phyloP scores from a whole-genome alignment of 2,113 vertebrate species.

The Pelodiscus sinensis region DNA sequence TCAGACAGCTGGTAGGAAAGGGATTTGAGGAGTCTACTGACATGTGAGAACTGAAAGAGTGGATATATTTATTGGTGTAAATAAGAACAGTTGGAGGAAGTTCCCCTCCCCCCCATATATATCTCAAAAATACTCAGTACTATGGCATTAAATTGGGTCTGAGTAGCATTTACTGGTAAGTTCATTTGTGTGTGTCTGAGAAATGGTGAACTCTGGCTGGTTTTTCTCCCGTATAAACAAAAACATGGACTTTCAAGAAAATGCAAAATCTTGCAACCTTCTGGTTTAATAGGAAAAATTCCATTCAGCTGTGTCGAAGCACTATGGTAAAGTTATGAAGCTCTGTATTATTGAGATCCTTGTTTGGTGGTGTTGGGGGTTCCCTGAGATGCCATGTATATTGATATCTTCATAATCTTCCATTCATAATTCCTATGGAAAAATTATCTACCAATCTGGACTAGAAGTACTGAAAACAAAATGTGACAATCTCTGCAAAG shows the following conservation, averaged over 20 bases:
- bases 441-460: not conserved
- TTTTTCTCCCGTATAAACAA: not conserved
- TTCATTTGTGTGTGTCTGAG: not conserved
- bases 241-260: not conserved
- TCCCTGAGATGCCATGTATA: not conserved
- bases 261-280: not conserved
- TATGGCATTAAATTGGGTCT: not conserved
- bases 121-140: not conserved
- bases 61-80: not conserved
- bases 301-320: not conserved
- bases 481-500: not conserved
- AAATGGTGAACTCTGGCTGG: not conserved
- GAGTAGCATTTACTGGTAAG: not conserved
- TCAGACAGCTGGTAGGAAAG: slow-evolving; percentile 15
- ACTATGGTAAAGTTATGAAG: not conserved
- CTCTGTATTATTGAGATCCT: not conserved
- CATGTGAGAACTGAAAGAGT: not conserved
- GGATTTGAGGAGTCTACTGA: not conserved
- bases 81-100: not conserved
- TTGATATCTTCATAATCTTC: not conserved
- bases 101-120: not conserved
- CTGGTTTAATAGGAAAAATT: not conserved
- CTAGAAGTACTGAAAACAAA: slow-evolving; percentile 32
- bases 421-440: not conserved
- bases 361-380: not conserved